These are phyloP conservation scores for Tursiops truncatus DNA, from an alignment of 2,113 vertebrate species.

Conservation along the genomic window DNA sequence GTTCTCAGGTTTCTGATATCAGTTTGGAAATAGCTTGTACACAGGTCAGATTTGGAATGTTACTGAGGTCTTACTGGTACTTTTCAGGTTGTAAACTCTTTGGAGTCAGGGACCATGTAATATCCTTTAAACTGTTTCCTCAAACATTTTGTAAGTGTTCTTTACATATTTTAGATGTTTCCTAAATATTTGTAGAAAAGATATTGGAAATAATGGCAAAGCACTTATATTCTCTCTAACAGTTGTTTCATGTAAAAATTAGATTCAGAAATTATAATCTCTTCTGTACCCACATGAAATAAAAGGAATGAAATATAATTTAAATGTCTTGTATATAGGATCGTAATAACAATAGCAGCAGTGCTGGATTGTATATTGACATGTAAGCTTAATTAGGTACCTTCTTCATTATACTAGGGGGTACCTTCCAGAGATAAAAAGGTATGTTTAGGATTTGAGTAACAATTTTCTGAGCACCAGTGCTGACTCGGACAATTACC, in stretches of 20 bases:
- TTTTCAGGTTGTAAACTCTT: conserved; percentile 9
- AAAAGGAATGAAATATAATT: neutral
- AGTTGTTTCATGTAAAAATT: neutral
- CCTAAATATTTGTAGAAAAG: neutral
- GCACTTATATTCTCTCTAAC: neutral
- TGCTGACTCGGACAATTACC: neutral
- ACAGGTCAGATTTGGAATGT: neutral
- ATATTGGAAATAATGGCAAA: neutral
- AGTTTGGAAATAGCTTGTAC: neutral
- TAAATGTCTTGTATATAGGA: neutral
- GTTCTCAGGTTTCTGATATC: neutral
- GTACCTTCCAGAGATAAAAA: neutral
- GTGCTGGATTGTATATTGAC: neutral
- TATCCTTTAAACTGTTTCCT: neutral
- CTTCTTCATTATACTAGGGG: neutral
- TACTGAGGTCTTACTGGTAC: conserved; percentile 1
- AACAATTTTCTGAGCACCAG: neutral
- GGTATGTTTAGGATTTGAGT: neutral
- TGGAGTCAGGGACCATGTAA: neutral
- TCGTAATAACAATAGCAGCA: neutral
- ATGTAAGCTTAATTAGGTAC: neutral
- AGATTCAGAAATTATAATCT: neutral
- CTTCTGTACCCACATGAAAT: neutral
- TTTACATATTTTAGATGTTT: neutral
- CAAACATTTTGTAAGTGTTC: neutral